Evolutionary conservation across 2,797 vertebrate genomes (phyloP).

Genomic region (Sebastes steindachneri): DNA sequence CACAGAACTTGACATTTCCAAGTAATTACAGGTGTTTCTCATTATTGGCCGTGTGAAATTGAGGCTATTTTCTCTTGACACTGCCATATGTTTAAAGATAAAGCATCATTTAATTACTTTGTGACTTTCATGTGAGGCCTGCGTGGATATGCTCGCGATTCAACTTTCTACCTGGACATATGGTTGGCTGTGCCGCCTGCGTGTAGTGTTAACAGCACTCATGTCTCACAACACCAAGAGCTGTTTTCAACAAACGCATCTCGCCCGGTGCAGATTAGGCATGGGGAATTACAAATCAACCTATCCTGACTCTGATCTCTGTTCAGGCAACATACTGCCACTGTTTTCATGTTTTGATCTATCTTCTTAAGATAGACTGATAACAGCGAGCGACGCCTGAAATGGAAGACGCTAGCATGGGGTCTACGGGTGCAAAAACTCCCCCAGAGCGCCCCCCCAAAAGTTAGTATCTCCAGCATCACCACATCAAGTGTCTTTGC

Average conservation of each 20-base stretch:
- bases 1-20: conserved; percentile 77
- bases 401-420: conserved; percentile 16
- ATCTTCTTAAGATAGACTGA: conserved; percentile 75
- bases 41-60: conserved; percentile 62
- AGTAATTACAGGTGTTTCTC: conserved; percentile 78
- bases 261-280: conserved; percentile 63
- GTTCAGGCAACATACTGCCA: conserved; percentile 58
- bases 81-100: conserved; percentile 57
- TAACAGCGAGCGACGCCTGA: conserved; percentile 52
- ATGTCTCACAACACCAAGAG: conserved; percentile 22
- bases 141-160: conserved; percentile 30
- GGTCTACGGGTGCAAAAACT: conserved; percentile 12
- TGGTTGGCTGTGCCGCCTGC: not conserved
- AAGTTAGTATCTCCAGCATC: conserved; percentile 61
- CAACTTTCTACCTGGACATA: conserved; percentile 29
- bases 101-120: conserved; percentile 49
- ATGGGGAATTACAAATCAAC: conserved; percentile 68
- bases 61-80: conserved; percentile 72
- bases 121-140: conserved; percentile 51
- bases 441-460: conserved; percentile 18
- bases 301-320: conserved; percentile 76
- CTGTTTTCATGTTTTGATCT: conserved; percentile 74
- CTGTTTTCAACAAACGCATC: conserved; percentile 45
- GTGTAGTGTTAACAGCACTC: not conserved
- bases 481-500: conserved; percentile 58